Evolutionary conservation across 2,113 vertebrate genomes (phyloP).

Genomic region (Lepus europaeus): DNA sequence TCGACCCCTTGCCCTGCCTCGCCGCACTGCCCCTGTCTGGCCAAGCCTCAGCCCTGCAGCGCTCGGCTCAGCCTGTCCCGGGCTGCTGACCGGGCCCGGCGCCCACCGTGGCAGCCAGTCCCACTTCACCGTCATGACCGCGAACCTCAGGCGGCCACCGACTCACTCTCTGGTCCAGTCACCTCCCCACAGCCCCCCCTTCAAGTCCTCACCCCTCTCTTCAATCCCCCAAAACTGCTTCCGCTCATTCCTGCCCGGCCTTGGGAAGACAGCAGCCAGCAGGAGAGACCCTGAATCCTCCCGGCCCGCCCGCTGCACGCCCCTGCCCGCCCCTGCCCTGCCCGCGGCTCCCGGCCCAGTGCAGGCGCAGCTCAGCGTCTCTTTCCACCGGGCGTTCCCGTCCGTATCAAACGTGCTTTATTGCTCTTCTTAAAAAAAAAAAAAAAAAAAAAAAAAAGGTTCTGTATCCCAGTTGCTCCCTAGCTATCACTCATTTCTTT

Average conservation of each 20-base stretch:
- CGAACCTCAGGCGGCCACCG: background rate
- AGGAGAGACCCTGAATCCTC: background rate
- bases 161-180: background rate
- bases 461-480: no score
- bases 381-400: no score
- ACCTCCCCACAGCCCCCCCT: background rate
- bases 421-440: background rate
- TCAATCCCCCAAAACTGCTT: background rate
- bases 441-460: no score
- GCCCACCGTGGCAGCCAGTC: background rate
- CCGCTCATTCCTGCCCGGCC: background rate
- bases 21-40: slow-evolving; percentile 1
- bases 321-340: background rate
- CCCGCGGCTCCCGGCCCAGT: no score
- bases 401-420: no score
- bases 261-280: slow-evolving; percentile 29
- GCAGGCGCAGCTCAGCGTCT: no score
- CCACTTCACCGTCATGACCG: background rate
- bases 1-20: background rate
- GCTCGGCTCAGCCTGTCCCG: background rate
- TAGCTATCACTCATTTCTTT: background rate
- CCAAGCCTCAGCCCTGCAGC: slow-evolving; percentile 32
- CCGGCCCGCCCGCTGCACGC: background rate
- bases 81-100: background rate
- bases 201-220: background rate